phyloP scores from a whole-genome alignment of 1,140 invertebrate genomes.

The Hyphantria cunea region DNA sequence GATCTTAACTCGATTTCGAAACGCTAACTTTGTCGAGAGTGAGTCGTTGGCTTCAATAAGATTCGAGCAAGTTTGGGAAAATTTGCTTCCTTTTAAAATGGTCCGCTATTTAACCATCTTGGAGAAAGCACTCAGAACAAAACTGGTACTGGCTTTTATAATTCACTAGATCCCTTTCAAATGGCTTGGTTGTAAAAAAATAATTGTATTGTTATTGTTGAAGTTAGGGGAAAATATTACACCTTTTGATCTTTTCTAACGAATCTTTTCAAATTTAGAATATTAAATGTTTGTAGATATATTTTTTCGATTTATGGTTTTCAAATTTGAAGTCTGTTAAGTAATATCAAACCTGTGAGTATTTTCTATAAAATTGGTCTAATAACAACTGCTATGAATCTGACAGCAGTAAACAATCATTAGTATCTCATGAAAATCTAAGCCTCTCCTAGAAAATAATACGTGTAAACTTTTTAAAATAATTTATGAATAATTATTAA shows the following conservation, averaged over 20 bases:
- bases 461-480: no score
- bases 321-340: no score
- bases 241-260: constrained; percentile 22
- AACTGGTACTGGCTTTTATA: constrained; percentile 29
- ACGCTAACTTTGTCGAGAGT: constrained; percentile 60
- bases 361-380: no score
- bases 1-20: constrained; percentile 69
- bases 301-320: no score
- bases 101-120: constrained; percentile 39
- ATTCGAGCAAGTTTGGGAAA: constrained; percentile 61
- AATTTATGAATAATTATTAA: no score
- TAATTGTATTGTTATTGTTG: constrained; percentile 30
- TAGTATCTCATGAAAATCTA: no score
- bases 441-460: no score
- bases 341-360: no score
- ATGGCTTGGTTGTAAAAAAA: constrained; percentile 19
- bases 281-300: no score
- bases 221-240: constrained; percentile 16
- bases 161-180: constrained; percentile 18
- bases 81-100: constrained; percentile 54
- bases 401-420: no score
- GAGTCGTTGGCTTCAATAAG: constrained; percentile 63
- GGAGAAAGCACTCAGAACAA: constrained; percentile 33
- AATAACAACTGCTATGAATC: no score
- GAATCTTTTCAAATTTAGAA: not conserved